Evolutionary conservation across 2,888 invertebrate species (phyloP), one percentile per base, ranked within the genome.

Genomic region (Mesopsocus fuscifrons): DNA sequence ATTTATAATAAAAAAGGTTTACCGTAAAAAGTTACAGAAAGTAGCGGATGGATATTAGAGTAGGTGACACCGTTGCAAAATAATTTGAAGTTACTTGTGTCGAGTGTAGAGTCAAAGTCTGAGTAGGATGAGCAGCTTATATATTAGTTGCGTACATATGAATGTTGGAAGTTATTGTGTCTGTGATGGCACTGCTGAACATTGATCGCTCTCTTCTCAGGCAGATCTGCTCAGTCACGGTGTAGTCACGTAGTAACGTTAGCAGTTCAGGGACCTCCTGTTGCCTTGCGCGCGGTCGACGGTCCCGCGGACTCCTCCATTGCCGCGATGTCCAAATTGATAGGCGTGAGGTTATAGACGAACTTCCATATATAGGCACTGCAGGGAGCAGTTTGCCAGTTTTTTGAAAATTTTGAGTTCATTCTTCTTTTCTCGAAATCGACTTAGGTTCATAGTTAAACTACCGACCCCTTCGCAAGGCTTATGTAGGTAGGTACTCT

Each of bases 181-280:
- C 21, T 9, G 38, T 38, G 38, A 38, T 38, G 38, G 38, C 38
- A 38, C 38, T 38, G 38, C 38, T 38, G 38, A 38, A 38, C 38
- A 38, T 38, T 38, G 38, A 38, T 38, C 38, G 38, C 38, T 38
- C 38, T n/a, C 20, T 38, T 20, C 21, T 20, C 21, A 18, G 33
- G 38, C 38, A 5, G 38, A 38, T 38, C 38, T 38, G 38, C 38
- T 38, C 38, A 38, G 38, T 38, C 38, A 33, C 8, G 16, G 38
- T 38, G 38, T 38, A 38, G 38, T 38, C 38, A 38, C 38, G 38
- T 38, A 38, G 17, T 38, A 20, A 18, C 38, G n/a, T 38, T 18
- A 20, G 38, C 20, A 38, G 38, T 38, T 20, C 38, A 38, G 38
- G 38, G 38, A 38, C 38, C 38, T 38, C 38, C 38, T 20, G 38